Percentiles rank a stretch among this genome's conserved stretches.
phyloP scores from a whole-genome alignment of 2,113 vertebrate genomes.

The Cyrtonyx montezumae region DNA sequence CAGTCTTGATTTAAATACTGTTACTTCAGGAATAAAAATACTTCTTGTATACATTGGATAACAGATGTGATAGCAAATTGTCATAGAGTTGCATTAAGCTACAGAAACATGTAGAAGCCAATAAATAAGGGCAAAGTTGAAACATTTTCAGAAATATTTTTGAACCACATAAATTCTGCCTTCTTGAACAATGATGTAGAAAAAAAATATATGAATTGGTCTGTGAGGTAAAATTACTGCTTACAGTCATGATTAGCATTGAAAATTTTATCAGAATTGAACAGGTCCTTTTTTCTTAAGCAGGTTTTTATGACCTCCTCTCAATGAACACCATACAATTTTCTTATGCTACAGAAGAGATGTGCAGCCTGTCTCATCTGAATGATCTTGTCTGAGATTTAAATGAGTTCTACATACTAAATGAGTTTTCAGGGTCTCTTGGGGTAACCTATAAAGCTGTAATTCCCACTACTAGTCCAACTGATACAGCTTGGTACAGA shows the following conservation, averaged over 20 bases:
- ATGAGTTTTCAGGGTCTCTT: constrained; percentile 24
- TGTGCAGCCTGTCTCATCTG: background rate
- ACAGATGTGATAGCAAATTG: constrained; percentile 27
- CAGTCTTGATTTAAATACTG: constrained; percentile 47
- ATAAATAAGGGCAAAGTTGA: background rate
- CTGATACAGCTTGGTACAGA: constrained; percentile 34
- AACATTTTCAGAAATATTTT: background rate
- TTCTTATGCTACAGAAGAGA: background rate
- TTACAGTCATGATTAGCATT: constrained; percentile 77
- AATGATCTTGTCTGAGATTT: background rate
- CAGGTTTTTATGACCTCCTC: background rate
- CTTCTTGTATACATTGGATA: constrained; percentile 64
- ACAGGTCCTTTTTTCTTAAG: constrained; percentile 39
- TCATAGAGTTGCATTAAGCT: constrained; percentile 47
- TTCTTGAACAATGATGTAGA: background rate
- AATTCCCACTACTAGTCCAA: background rate
- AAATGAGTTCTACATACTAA: background rate
- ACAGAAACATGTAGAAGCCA: constrained; percentile 17
- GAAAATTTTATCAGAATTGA: constrained; percentile 84
- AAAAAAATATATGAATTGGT: background rate
- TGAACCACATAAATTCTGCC: constrained; percentile 56
- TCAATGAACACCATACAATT: background rate
- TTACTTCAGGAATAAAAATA: constrained; percentile 70
- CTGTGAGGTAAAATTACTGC: constrained; percentile 76
- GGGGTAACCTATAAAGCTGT: background rate